Evolutionary conservation across 2,888 invertebrate species (phyloP).

Genomic region (Drosophila quinaria): DNA sequence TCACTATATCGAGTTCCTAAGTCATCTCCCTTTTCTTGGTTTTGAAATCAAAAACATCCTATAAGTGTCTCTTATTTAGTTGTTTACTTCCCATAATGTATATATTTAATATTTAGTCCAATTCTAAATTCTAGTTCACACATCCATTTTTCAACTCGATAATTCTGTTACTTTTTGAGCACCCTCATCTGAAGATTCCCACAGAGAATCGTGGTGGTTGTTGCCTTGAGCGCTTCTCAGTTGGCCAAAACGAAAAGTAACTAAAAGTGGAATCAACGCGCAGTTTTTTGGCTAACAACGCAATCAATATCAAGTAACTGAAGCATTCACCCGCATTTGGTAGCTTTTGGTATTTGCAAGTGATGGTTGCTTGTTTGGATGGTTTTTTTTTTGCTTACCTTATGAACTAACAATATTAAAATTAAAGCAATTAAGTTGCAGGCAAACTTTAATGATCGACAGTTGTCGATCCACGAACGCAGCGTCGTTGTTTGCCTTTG

Average conservation of each 20-base stretch:
- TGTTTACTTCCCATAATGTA: not conserved
- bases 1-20: no score
- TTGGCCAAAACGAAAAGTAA: constrained; percentile 26
- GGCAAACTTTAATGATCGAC: constrained; percentile 82
- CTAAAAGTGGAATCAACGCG: constrained; percentile 54
- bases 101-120: not conserved
- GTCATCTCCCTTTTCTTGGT: no score
- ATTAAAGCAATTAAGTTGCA: constrained; percentile 83
- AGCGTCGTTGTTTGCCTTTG: constrained; percentile 46
- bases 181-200: constrained; percentile 49
- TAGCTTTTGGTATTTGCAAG: constrained; percentile 36
- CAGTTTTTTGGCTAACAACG: constrained; percentile 48
- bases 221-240: constrained; percentile 45
- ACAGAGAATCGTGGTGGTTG: constrained; percentile 21
- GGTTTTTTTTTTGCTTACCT: constrained; percentile 75
- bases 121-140: constrained; percentile 3
- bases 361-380: constrained; percentile 30
- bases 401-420: constrained; percentile 84
- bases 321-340: constrained; percentile 66
- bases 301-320: constrained; percentile 23
- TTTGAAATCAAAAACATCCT: no score
- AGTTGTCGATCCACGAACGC: constrained; percentile 70
- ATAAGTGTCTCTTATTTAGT: not conserved
- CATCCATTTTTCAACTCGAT: constrained; percentile 19
- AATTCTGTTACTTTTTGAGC: constrained; percentile 10